Conservation (phyloP, 2,113 vertebrate genomes). For the Catagonus wagneri region DNA sequence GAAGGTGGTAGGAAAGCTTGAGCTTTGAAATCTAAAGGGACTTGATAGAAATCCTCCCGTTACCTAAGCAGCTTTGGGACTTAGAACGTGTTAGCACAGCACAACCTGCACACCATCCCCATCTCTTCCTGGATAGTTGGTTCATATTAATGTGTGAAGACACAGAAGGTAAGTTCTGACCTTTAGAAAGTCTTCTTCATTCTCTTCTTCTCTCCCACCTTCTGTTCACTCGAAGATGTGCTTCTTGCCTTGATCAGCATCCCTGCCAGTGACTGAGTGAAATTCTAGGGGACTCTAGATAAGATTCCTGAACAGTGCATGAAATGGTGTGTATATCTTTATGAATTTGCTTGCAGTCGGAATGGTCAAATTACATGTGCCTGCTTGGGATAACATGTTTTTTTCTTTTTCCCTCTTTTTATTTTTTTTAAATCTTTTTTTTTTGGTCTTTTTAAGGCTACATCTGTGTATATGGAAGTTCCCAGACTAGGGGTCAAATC, state of each 20-base stretch:
- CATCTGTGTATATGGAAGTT: too few species aligned
- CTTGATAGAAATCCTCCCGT: not conserved
- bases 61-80: not conserved
- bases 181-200: not conserved
- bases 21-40: not conserved
- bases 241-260: not conserved
- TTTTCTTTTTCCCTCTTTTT: too few species aligned
- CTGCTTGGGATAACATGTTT: not conserved
- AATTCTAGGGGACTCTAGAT: not conserved
- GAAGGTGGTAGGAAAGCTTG: not conserved
- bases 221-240: not conserved
- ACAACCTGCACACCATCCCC: not conserved
- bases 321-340: not conserved
- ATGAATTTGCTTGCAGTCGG: not conserved
- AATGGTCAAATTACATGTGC: not conserved
- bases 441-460: too few species aligned
- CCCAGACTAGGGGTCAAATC: too few species aligned
- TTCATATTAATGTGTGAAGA: not conserved
- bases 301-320: not conserved
- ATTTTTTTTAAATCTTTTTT: too few species aligned
- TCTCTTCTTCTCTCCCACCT: not conserved
- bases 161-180: not conserved
- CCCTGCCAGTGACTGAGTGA: not conserved
- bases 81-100: not conserved
- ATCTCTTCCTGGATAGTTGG: not conserved